Conservation (phyloP, 2,113 vertebrate genomes). For the Hypocryptadius cinnamomeus region DNA sequence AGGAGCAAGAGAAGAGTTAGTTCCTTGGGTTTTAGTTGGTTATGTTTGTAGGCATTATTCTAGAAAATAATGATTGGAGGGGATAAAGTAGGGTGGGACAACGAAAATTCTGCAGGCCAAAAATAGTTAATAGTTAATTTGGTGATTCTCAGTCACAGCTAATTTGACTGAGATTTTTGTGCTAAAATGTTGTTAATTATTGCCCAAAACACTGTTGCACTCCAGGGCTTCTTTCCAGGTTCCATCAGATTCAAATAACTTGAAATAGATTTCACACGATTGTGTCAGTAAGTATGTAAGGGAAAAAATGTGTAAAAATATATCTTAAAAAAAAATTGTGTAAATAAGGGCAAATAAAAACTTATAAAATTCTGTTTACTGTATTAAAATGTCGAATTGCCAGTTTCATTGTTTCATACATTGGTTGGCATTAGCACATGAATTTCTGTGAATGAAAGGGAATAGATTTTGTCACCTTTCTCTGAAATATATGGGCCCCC, state of each 20-base stretch:
- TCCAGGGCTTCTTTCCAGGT: neutral
- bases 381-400: neutral
- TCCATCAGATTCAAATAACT: neutral
- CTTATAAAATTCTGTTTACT: neutral
- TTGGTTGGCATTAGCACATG: neutral
- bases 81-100: neutral
- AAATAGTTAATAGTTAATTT: neutral
- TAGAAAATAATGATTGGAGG: neutral
- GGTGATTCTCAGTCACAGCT: neutral
- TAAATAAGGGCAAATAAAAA: neutral
- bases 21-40: neutral
- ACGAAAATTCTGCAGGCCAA: neutral
- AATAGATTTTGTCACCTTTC: slow-evolving; percentile 15
- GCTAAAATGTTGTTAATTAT: neutral
- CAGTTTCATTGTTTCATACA: neutral
- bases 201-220: neutral
- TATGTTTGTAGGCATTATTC: neutral
- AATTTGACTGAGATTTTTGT: neutral
- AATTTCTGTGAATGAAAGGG: neutral
- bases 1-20: neutral
- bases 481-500: neutral
- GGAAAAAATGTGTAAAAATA: neutral
- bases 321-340: neutral
- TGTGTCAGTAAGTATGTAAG: neutral
- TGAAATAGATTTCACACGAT: neutral